Evolutionary conservation across 1,140 invertebrate genomes (phyloP).

Genomic region (Lordiphosa stackelbergi): DNA sequence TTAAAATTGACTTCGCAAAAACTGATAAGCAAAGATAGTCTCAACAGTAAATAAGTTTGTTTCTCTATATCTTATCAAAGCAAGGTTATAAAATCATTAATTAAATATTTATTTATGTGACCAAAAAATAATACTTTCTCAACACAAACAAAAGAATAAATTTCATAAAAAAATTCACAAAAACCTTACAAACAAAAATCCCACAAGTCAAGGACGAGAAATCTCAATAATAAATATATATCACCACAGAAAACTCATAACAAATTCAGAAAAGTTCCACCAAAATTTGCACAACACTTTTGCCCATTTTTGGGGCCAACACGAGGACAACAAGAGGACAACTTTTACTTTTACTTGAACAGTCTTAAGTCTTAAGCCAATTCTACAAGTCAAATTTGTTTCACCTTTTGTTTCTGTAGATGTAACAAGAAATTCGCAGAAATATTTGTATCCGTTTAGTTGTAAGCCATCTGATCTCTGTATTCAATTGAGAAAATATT

Average conservation of each 20-base stretch:
- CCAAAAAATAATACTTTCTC: conserved; percentile 6
- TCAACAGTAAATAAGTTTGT: conserved; percentile 6
- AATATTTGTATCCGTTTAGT: neutral
- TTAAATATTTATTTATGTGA: conserved; percentile 30
- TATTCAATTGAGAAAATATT: neutral
- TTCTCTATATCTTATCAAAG: conserved; percentile 24
- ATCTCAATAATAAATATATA: conserved; percentile 1
- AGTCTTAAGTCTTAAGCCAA: too few species aligned
- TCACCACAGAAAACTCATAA: neutral
- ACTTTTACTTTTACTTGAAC: neutral
- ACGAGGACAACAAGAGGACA: neutral
- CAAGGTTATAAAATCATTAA: conserved; percentile 13
- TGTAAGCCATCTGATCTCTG: conserved; percentile 34
- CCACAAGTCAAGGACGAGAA: conserved; percentile 33
- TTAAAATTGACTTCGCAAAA: neutral
- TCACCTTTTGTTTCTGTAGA: neutral
- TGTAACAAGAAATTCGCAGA: neutral
- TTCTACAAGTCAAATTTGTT: neutral
- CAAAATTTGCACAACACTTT: neutral
- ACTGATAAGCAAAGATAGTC: conserved; percentile 19
- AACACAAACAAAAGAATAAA: conserved; percentile 36
- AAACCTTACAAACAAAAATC: conserved; percentile 21
- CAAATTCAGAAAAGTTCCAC: conserved; percentile 16
- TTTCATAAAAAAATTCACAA: conserved; percentile 11
- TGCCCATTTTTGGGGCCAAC: neutral